phyloP scores from a whole-genome alignment of 2,797 vertebrate genomes.

The Chrosomus eos region DNA sequence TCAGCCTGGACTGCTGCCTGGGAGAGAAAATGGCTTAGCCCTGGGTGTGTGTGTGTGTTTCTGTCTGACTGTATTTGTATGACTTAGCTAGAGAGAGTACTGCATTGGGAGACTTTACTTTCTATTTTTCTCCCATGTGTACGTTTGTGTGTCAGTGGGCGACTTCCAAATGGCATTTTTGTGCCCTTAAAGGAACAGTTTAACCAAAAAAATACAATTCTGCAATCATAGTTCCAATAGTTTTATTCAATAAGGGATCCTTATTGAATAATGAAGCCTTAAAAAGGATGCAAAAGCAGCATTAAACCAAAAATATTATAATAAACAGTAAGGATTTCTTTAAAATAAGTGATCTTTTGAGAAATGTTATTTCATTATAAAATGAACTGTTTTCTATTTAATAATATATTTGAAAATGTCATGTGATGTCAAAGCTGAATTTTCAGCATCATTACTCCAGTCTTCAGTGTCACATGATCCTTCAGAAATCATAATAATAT shows the following conservation, averaged over 20 bases:
- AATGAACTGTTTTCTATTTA: background rate
- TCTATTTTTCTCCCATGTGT: constrained; percentile 27
- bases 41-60: constrained; percentile 26
- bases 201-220: background rate
- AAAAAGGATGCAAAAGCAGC: background rate
- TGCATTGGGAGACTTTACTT: constrained; percentile 24
- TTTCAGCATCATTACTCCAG: background rate
- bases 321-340: background rate
- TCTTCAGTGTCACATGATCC: background rate
- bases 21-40: constrained; percentile 13
- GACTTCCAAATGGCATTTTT: constrained; percentile 3
- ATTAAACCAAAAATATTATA: background rate
- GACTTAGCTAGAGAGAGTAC: constrained; percentile 41
- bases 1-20: constrained; percentile 44
- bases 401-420: background rate
- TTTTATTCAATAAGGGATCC: background rate
- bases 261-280: background rate
- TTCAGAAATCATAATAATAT: background rate
- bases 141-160: constrained; percentile 34
- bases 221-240: background rate
- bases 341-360: background rate
- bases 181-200: background rate
- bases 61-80: constrained; percentile 27
- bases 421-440: background rate
- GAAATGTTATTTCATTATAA: background rate